Evolutionary conservation across 2,113 vertebrate species (phyloP).

Genomic region (Mobula birostris): DNA sequence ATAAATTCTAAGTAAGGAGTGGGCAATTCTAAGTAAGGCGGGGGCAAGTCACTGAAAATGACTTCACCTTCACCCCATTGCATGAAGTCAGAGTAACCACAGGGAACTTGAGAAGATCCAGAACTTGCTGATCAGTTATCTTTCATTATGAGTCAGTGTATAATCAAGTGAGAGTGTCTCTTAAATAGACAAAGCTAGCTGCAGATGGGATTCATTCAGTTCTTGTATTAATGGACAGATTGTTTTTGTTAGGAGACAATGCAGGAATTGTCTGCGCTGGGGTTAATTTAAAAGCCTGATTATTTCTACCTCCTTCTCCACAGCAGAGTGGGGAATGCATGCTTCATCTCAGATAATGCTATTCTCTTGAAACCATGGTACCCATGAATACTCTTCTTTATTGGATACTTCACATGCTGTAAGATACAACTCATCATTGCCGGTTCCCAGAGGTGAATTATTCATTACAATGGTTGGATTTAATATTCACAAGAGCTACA

Average conservation of each 20-base stretch:
- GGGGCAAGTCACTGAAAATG: too few relatives aligned
- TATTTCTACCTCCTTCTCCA: neutral
- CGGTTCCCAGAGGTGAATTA: neutral
- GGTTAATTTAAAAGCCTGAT: too few relatives aligned
- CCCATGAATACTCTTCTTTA: constrained; percentile 2
- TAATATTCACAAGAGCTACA: neutral
- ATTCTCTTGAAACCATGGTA: neutral
- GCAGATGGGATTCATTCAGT: neutral
- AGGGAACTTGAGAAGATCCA: too few relatives aligned
- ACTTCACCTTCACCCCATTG: too few relatives aligned
- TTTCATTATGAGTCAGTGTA: neutral
- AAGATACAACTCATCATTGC: too few relatives aligned
- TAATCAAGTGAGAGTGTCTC: neutral
- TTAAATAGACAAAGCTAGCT: neutral
- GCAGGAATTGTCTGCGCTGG: too few relatives aligned
- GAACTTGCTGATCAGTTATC: neutral
- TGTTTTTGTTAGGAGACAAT: neutral
- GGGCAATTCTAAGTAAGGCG: too few relatives aligned
- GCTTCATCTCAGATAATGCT: too few relatives aligned
- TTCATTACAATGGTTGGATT: neutral
- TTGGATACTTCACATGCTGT: neutral
- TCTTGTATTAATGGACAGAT: neutral
- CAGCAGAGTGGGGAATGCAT: too few relatives aligned
- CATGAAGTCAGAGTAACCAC: too few relatives aligned
- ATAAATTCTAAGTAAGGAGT: neutral